These are phyloP conservation scores for Drosophila paramelanica DNA, from an alignment of 2,888 invertebrate genomes.

Conservation along the genomic window DNA sequence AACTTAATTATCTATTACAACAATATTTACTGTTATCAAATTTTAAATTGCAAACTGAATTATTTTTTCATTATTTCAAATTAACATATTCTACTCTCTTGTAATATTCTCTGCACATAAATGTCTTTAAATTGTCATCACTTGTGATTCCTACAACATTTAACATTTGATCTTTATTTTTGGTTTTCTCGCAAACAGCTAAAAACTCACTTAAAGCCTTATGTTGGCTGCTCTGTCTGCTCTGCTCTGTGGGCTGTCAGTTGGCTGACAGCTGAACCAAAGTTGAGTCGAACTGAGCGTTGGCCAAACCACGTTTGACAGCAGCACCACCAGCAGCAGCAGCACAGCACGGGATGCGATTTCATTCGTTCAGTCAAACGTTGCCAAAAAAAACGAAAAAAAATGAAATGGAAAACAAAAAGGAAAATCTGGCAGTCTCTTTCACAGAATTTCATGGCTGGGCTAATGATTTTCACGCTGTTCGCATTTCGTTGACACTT, in stretches of 20 bases:
- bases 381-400: constrained; percentile 26
- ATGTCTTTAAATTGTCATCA: too few species aligned
- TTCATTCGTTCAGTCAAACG: constrained; percentile 22
- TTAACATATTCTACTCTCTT: too few species aligned
- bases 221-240: constrained; percentile 13
- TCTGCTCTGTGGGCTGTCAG: constrained; percentile 24
- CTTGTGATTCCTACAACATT: not conserved
- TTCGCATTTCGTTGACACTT: constrained; percentile 67
- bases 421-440: constrained; percentile 65
- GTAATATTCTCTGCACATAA: too few species aligned
- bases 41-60: too few species aligned
- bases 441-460: constrained; percentile 62
- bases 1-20: too few species aligned
- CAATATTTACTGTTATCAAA: too few species aligned
- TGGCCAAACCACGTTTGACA: constrained; percentile 49
- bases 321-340: constrained; percentile 35
- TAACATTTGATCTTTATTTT: not conserved
- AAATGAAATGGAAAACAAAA: not conserved
- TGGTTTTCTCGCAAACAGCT: constrained; percentile 2
- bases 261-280: constrained; percentile 44
- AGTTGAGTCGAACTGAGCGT: constrained; percentile 29
- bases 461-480: constrained; percentile 75
- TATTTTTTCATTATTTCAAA: too few species aligned
- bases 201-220: constrained; percentile 6
- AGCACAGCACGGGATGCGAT: constrained; percentile 29